Base-by-base conservation (phyloP, 2,888 invertebrate genomes). In the Phortica magna region DNA sequence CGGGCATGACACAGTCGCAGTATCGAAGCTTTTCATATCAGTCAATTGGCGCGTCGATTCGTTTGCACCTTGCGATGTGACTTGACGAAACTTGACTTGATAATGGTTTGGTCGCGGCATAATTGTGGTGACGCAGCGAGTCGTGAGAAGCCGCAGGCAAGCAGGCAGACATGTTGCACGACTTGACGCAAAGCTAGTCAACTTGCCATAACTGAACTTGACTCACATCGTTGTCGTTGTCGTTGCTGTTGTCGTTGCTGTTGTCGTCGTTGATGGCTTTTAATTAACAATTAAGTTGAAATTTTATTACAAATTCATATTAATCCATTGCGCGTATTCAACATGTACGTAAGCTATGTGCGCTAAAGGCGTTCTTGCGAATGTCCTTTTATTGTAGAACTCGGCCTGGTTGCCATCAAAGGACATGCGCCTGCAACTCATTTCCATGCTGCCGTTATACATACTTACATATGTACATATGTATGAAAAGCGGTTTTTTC, bases 231-330 rank as follows among this genome's bases (percentile, higher is more conserved):
- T 48, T 14, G 48, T 48, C 48, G 14, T 48, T 14, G 14, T 43
- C 43, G 7, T 43, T 10, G 10, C n/a, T n/a, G 6, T 42, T 68
- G 42, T 14, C 42, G 43, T 17, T 12, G 42, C 14, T 42, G 68
- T 9, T 43, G 68, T 55, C 31, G 55, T 55, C 71, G 17, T 71
- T 71, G 43, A 65, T 81, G 82, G 77, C 83, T 85, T 87, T 89
- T 83, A 89, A 89, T 89, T 88, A 88, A 87, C 87, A 87, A 88
- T 88, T 88, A 87, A 85, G 76, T 88, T 80, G 83, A 79, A 82
- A 82, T 87, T 89, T 89, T 85, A 84, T 83, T 83, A 80, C 84
- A 77, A 81, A 79, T 76, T 82, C 77, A 78, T 78, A 82, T 83
- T 85, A 85, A 84, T 87, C 81, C 79, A 14, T 12, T 5, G 19